phyloP scores from a whole-genome alignment of 2,888 invertebrate species.

The Petrophora chlorosata region DNA sequence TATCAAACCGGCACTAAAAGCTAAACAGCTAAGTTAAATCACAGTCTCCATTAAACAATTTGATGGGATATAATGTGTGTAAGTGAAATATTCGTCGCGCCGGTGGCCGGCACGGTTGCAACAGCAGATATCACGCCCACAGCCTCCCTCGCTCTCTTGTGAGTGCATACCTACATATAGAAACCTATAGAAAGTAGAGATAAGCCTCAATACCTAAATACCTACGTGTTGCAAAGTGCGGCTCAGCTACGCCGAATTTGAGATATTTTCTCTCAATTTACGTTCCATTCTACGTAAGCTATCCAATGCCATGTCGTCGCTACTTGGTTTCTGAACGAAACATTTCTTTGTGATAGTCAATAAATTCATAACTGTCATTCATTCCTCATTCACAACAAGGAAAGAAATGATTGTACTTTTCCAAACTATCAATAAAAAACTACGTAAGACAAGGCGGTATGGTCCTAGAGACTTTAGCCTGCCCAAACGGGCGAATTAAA shows the following conservation, averaged over 20 bases:
- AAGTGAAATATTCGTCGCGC: slow-evolving; percentile 57
- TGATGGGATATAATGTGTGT: slow-evolving; percentile 58
- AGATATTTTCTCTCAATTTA: slow-evolving; percentile 1
- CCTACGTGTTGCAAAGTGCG: slow-evolving; percentile 51
- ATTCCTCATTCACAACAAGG: too few relatives aligned
- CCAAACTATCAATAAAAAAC: too few relatives aligned
- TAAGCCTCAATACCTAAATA: slow-evolving; percentile 40
- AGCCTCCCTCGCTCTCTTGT: slow-evolving; percentile 75
- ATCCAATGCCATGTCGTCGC: too few relatives aligned
- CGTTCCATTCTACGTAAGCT: neutral
- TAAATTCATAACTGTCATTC: too few relatives aligned
- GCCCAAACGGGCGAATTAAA: too few relatives aligned
- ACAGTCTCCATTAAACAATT: slow-evolving; percentile 65
- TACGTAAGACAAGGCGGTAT: too few relatives aligned
- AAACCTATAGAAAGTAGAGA: slow-evolving; percentile 62
- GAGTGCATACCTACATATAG: slow-evolving; percentile 57
- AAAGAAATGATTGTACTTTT: too few relatives aligned
- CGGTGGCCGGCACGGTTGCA: slow-evolving; percentile 69
- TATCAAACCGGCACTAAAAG: slow-evolving; percentile 57
- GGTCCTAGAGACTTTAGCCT: too few relatives aligned
- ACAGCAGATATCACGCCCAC: slow-evolving; percentile 69
- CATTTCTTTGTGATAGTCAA: too few relatives aligned
- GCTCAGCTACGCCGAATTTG: slow-evolving; percentile 33
- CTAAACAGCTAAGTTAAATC: slow-evolving; percentile 58
- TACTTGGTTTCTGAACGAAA: too few relatives aligned